These are phyloP conservation scores for Eristalis pertinax DNA, from an alignment of 2,888 invertebrate genomes.

Conservation along the genomic window DNA sequence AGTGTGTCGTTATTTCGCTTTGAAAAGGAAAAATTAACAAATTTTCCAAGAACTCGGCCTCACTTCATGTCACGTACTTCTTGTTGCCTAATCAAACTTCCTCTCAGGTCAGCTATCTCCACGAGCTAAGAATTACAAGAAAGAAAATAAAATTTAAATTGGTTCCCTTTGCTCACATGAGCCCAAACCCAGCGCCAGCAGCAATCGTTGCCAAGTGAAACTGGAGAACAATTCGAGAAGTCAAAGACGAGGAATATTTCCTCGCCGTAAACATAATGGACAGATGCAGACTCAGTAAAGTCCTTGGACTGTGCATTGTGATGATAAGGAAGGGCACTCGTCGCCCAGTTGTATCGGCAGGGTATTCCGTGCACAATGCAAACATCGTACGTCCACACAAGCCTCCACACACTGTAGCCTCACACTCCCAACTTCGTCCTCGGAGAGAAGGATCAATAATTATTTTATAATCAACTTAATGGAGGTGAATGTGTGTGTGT, in stretches of 20 bases:
- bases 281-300: background rate
- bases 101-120: too few relatives aligned
- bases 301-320: background rate
- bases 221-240: background rate
- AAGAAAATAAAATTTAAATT: background rate
- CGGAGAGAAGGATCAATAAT: conserved; percentile 42
- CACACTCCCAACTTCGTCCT: background rate
- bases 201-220: background rate
- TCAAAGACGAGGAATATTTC: background rate
- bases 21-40: too few relatives aligned
- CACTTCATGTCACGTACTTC: too few relatives aligned
- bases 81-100: too few relatives aligned
- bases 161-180: background rate
- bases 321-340: background rate
- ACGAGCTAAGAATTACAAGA: background rate
- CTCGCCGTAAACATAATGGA: background rate
- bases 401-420: background rate
- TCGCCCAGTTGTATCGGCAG: background rate
- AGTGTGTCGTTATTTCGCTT: too few relatives aligned
- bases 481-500: conserved; percentile 9
- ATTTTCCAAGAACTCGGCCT: too few relatives aligned
- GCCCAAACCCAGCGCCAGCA: background rate
- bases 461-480: conserved; percentile 59
- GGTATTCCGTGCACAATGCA: background rate
- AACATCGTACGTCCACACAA: background rate